phyloP scores from a whole-genome alignment of 2,888 invertebrate species.

The Eupeodes luniger region DNA sequence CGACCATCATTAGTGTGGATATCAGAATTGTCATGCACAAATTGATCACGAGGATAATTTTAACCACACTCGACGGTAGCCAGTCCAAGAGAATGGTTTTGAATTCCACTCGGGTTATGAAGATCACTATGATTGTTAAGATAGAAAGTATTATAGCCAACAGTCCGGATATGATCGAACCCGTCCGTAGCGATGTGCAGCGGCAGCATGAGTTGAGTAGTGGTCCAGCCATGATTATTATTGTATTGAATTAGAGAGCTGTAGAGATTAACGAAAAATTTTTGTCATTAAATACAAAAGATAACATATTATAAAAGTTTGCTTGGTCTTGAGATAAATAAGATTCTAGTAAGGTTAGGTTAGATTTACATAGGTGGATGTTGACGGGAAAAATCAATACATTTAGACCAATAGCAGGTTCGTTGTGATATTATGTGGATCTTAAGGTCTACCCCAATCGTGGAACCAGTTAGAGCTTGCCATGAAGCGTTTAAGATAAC shows the following conservation, averaged over 20 bases:
- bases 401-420: too few species aligned
- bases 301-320: too few species aligned
- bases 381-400: too few species aligned
- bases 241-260: conserved; percentile 16
- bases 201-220: conserved; percentile 89
- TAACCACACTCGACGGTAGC: conserved; percentile 88
- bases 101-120: conserved; percentile 88
- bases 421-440: too few species aligned
- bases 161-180: conserved; percentile 89
- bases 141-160: conserved; percentile 91
- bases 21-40: conserved; percentile 93
- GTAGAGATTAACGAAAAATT: neutral
- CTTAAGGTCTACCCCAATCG: too few species aligned
- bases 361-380: too few species aligned
- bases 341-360: too few species aligned
- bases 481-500: too few species aligned
- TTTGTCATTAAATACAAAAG: neutral
- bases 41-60: conserved; percentile 91
- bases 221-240: conserved; percentile 83
- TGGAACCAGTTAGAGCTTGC: too few species aligned
- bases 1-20: conserved; percentile 90
- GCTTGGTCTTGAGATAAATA: too few species aligned
- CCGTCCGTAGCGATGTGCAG: conserved; percentile 89
- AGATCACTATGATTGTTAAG: conserved; percentile 88
- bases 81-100: conserved; percentile 91